phyloP scores from a whole-genome alignment of 1,140 invertebrate genomes.

The Sipha flava region DNA sequence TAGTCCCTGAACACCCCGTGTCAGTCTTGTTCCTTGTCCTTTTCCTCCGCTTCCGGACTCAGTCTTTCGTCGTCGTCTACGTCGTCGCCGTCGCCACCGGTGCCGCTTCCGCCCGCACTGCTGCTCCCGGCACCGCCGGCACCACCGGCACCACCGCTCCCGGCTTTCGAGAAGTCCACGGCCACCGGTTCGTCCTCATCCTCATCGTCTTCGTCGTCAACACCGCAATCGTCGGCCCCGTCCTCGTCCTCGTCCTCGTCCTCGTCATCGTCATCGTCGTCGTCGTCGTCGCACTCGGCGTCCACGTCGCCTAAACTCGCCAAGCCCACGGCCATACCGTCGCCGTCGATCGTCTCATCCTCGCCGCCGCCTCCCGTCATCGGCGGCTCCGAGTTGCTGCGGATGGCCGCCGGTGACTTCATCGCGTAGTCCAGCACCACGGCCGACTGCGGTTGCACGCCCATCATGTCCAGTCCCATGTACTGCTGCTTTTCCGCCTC shows the following conservation, averaged over 20 bases:
- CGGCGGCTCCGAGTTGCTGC: slow-evolving; percentile 4
- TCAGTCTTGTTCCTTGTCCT: slow-evolving; percentile 27
- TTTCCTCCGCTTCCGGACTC: slow-evolving; percentile 19
- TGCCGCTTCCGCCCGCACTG: not conserved
- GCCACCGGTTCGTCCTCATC: not conserved
- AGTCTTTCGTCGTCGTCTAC: slow-evolving; percentile 22
- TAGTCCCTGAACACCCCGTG: slow-evolving; percentile 30
- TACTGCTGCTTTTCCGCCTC: not conserved
- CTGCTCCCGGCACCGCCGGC: not conserved
- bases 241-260: not conserved
- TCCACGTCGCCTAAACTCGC: not conserved
- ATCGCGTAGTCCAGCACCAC: slow-evolving; percentile 7
- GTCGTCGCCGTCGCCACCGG: not conserved
- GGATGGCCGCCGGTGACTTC: slow-evolving; percentile 4
- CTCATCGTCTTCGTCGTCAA: not conserved
- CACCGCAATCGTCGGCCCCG: not conserved
- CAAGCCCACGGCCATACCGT: not conserved
- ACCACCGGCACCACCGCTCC: not conserved
- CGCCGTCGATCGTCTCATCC: not conserved
- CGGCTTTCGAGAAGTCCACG: not conserved
- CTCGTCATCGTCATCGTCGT: not conserved
- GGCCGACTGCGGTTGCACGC: not conserved
- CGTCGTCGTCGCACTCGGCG: not conserved
- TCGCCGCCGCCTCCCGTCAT: not conserved
- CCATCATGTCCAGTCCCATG: not conserved